Evolutionary conservation across 2,888 invertebrate species (phyloP), one percentile per base, ranked within the genome.

Genomic region (Chaitophorus viminalis): DNA sequence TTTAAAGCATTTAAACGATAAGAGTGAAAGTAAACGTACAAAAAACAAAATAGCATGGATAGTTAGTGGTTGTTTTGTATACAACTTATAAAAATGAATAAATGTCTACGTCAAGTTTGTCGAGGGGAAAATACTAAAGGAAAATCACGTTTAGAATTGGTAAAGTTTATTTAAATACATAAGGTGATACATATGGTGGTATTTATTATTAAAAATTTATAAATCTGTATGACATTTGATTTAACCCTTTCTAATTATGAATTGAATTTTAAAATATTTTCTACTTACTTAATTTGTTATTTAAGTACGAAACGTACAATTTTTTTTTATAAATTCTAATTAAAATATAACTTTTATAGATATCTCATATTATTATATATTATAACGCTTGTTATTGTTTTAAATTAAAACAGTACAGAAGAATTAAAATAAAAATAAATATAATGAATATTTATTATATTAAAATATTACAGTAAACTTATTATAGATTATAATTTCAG

Each of bases 1-100:
- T 87, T 39, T n/a, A 25, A 54, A 60, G 54, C 65, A 60, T 87
- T 87, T 87, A 74, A 81, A 87, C 31, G 87, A 81, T 81, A 87
- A 87, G 31, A 74, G 46, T 60, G 46, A 87, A 60, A 74, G 87
- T 74, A 81, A 74, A 81, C 33, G 33, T n/a, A 76, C 3, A 78
- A 79, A 72, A 60, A 70, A 72, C 36, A 54, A 60, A 36, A 75
- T 76, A 76, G 46, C 6, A 68, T 46, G 76, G n/a, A 60, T 39
- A 46, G 29, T 75, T 65, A 46, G 65, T 1, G 31, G 86, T 86
- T 77, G 68, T 77, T 85, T 70, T 8, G 85, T 72, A 11, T 33
- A 72, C n/a, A 72, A 86, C 78, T 60, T 79, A 79, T 29, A 9
- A 76, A 76, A 8, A 75, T n/a, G n/a, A n/a, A 84, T 4, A 85